Evolutionary conservation across 2,113 vertebrate genomes (phyloP).

Genomic region (Cricetomys ansorgei): DNA sequence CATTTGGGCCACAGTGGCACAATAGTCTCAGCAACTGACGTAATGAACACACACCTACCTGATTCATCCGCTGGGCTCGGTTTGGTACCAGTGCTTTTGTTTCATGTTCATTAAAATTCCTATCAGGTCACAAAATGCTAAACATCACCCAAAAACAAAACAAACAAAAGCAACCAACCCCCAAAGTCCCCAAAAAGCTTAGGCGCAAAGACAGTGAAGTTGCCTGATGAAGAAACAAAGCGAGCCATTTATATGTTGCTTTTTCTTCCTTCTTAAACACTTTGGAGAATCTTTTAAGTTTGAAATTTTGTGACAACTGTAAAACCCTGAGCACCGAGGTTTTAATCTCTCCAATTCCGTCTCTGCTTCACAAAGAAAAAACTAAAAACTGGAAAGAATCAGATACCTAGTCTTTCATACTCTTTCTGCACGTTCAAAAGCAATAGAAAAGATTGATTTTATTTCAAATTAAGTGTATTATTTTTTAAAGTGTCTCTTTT

Average conservation of each 20-base stretch:
- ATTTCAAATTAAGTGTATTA: neutral
- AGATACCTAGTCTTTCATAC: neutral
- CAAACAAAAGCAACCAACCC: slow-evolving; percentile 84
- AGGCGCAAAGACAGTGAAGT: slow-evolving; percentile 71
- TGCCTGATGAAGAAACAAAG: slow-evolving; percentile 80
- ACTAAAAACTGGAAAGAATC: neutral
- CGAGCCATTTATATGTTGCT: slow-evolving; percentile 56
- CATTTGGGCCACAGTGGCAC: slow-evolving; percentile 76
- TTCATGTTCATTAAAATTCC: slow-evolving; percentile 88
- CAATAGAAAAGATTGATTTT: slow-evolving; percentile 23
- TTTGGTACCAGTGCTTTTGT: slow-evolving; percentile 84
- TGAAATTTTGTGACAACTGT: slow-evolving; percentile 27
- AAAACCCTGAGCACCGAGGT: neutral
- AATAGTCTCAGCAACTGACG: slow-evolving; percentile 79
- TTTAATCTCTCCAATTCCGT: slow-evolving; percentile 19
- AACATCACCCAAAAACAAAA: slow-evolving; percentile 86
- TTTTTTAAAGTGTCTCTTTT: slow-evolving; percentile 14
- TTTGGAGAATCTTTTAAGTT: slow-evolving; percentile 44
- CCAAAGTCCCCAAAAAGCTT: slow-evolving; percentile 49
- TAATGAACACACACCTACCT: slow-evolving; percentile 85
- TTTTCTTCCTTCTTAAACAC: slow-evolving; percentile 55
- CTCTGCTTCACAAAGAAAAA: slow-evolving; percentile 3
- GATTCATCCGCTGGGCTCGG: slow-evolving; percentile 83
- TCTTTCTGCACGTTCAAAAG: slow-evolving; percentile 8
- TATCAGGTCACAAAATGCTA: slow-evolving; percentile 88